Conservation (phyloP, 2,113 vertebrate genomes). For the Micronycteris hirsuta region DNA sequence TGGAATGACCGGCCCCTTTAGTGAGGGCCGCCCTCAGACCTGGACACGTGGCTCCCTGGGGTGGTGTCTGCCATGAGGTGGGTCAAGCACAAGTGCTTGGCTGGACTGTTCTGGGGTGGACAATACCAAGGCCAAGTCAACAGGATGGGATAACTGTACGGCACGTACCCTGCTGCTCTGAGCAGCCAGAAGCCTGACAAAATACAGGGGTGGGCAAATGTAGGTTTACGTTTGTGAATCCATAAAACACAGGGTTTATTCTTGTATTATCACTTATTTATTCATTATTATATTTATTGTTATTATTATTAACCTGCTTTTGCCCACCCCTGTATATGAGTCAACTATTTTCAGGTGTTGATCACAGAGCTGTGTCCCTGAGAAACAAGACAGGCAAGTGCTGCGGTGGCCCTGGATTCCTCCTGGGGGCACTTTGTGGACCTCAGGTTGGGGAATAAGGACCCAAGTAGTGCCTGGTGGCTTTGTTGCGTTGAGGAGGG, state of each 20-base stretch:
- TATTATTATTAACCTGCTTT: not conserved
- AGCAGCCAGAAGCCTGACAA: not conserved
- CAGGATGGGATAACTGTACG: not conserved
- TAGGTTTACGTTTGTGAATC: not conserved
- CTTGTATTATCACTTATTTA: not conserved
- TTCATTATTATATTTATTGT: not conserved
- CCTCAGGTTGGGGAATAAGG: not conserved
- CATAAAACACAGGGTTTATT: not conserved
- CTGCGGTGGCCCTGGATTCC: not conserved
- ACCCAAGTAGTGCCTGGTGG: not conserved
- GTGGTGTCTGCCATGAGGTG: not conserved
- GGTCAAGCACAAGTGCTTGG: not conserved
- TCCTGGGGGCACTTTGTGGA: too few relatives aligned
- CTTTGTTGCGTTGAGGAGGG: not conserved
- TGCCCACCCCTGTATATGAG: not conserved
- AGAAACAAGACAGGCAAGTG: not conserved
- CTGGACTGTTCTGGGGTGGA: not conserved
- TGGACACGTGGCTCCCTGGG: not conserved
- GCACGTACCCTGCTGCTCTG: not conserved
- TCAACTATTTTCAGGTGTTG: not conserved
- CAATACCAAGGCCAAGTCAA: not conserved
- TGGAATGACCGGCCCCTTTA: not conserved
- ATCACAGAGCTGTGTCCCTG: not conserved
- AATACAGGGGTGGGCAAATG: not conserved
- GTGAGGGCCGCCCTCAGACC: not conserved